Evolutionary conservation across 2,888 invertebrate genomes (phyloP), one percentile per base, ranked within the genome.

Genomic region (Lasioglossum calceatum): DNA sequence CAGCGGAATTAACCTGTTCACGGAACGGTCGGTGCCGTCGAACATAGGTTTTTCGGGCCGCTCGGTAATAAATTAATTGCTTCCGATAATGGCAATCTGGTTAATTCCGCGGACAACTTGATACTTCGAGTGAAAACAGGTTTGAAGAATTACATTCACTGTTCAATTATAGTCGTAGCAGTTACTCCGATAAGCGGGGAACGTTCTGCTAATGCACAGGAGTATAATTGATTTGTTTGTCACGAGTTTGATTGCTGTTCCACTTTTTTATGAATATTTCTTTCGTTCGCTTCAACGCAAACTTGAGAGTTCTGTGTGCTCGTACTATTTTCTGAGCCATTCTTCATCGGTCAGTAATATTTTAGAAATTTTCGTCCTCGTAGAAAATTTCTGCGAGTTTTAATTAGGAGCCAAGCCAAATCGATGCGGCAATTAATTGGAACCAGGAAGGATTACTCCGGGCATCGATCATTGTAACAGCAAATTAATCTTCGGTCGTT

Each of bases 51-150:
- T 23, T 16, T 27, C 47, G 27, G 1, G 58, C 16, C 14, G 23
- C 14, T n/a, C 8, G 10, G 23, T 61, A 75, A 39, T n/a, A 50
- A 80, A 79, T 85, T 76, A 72, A 81, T 85, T 42, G 70, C 8
- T 12, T 42, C 10, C 14, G 39, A 70, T 70, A 70, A 70, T n/a
- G 39, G 39, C 70, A 39, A 70, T 39, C 36, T 42, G 70, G 23
- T 70, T 42, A n/a, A 23, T 70, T 42, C 39, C 4, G 36, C 23
- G 10, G 23, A 39, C 39, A 39, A 42, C 36, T 12, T 70, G 70
- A 39, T n/a, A 42, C 12, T 23, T 10, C 23, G 10, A n/a, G 39
- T 19, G 36, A n/a, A n/a, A 70, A 70, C 42, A 36, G 39, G 39
- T 70, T 70, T 23, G 70, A 70, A 39, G 67, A 64, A 64, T 67